Conservation (phyloP, 2,797 vertebrate species). For the Myotis pilosus region DNA sequence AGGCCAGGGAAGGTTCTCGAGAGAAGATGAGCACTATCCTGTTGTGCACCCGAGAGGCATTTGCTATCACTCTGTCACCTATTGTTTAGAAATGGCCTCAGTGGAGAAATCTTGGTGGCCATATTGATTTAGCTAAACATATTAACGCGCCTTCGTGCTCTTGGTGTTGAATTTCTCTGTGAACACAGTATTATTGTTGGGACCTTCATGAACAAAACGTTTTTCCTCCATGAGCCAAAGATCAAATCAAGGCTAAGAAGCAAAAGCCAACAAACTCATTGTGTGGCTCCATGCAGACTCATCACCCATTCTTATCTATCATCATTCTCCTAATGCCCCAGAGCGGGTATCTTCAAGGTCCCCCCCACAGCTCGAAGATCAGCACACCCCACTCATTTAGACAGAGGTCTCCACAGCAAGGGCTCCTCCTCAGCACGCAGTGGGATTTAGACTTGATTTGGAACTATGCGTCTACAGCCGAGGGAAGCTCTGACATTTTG, state of each 20-base stretch:
- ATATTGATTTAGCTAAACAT: not conserved
- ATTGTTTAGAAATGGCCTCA: not conserved
- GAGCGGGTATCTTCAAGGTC: not conserved
- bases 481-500: not conserved
- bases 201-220: not conserved
- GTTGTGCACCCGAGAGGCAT: not conserved
- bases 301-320: not conserved
- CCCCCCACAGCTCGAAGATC: not conserved
- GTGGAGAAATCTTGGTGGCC: not conserved
- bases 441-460: not conserved
- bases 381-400: not conserved
- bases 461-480: not conserved
- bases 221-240: not conserved
- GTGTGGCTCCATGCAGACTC: not conserved
- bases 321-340: not conserved
- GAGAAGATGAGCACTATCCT: not conserved
- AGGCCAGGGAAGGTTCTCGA: not conserved
- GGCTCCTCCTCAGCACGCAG: not conserved
- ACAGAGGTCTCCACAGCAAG: not conserved
- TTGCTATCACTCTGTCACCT: not conserved
- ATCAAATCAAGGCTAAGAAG: not conserved
- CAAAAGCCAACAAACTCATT: not conserved
- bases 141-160: not conserved
- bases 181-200: not conserved
- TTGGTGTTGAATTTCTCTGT: not conserved